phyloP scores from a whole-genome alignment of 2,888 invertebrate genomes.

The Phyllotreta cruciferae region DNA sequence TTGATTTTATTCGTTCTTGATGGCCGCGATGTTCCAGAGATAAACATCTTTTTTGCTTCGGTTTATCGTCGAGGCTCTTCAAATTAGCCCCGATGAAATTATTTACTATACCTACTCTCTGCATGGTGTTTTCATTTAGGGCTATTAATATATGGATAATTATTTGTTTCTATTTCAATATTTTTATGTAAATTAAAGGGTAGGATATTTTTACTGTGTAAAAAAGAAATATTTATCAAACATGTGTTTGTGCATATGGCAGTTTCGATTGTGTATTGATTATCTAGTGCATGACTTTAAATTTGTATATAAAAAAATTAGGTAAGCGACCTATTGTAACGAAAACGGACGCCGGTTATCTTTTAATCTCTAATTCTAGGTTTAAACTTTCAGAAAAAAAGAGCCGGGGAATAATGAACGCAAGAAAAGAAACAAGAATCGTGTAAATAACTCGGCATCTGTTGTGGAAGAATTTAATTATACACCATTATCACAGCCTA shows the following conservation, averaged over 20 bases:
- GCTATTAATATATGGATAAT: too few species aligned
- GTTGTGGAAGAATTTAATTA: constrained; percentile 54
- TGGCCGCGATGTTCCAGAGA: neutral
- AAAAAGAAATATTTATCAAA: too few species aligned
- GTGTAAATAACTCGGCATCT: constrained; percentile 48
- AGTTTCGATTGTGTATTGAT: neutral
- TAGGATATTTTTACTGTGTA: too few species aligned
- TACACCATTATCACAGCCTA: constrained; percentile 46
- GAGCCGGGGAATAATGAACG: constrained; percentile 38
- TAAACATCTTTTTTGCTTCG: constrained; percentile 13
- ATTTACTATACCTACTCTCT: neutral
- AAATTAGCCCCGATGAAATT: constrained; percentile 3
- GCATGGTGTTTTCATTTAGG: too few species aligned
- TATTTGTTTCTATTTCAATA: too few species aligned
- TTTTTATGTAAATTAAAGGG: too few species aligned
- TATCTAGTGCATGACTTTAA: neutral
- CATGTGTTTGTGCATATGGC: neutral
- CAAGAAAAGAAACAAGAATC: constrained; percentile 1
- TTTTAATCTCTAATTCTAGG: constrained; percentile 9
- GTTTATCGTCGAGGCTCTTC: neutral
- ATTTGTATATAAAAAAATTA: constrained; percentile 1
- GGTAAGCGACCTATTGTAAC: too few species aligned
- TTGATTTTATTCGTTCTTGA: constrained; percentile 45
- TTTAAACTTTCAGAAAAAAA: constrained; percentile 43
- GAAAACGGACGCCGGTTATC: too few species aligned